These are phyloP conservation scores for Drosophila serrata DNA, from an alignment of 1,140 invertebrate species.

Conservation along the genomic window DNA sequence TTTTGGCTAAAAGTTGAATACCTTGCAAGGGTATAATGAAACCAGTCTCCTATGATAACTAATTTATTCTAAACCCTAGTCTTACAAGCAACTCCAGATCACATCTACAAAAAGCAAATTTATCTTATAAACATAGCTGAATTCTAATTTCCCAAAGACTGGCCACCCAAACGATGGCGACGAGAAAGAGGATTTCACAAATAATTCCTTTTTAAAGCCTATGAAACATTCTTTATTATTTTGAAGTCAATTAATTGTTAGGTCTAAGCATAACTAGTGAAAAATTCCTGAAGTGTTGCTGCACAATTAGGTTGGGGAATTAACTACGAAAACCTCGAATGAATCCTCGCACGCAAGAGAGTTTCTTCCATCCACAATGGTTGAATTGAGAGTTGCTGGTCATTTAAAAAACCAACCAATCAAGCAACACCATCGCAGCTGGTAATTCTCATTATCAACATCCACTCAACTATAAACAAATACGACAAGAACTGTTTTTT, in stretches of 20 bases:
- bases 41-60: too few relatives aligned
- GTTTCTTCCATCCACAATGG: background rate
- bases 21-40: too few relatives aligned
- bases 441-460: constrained; percentile 14
- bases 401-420: background rate
- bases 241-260: constrained; percentile 29
- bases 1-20: too few relatives aligned
- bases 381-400: background rate
- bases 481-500: constrained; percentile 40
- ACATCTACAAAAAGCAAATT: background rate
- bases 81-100: background rate
- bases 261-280: constrained; percentile 40
- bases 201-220: constrained; percentile 14
- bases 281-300: constrained; percentile 40
- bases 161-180: background rate
- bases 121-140: background rate
- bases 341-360: constrained; percentile 9
- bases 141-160: background rate
- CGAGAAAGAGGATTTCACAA: background rate
- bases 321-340: constrained; percentile 1
- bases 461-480: constrained; percentile 39
- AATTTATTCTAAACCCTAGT: background rate
- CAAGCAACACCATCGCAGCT: constrained; percentile 1
- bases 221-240: constrained; percentile 39
- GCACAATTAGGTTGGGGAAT: background rate